These are phyloP conservation scores for Vollenhovia emeryi DNA, from an alignment of 1,140 invertebrate genomes.

Conservation along the genomic window DNA sequence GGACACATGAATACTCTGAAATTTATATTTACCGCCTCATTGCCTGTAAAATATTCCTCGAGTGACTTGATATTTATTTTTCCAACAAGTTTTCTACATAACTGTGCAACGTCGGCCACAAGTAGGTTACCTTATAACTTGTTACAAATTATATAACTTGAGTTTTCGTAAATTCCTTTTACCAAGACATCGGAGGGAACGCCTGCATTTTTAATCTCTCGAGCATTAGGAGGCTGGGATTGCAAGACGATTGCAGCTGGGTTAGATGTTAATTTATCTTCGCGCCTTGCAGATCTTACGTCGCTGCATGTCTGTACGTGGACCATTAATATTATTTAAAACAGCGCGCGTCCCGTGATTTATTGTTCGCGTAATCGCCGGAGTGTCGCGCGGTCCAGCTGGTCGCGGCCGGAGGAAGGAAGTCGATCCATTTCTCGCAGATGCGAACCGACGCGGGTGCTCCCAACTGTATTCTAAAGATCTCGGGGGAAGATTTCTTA, in stretches of 20 bases:
- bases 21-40: background rate
- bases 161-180: background rate
- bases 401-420: background rate
- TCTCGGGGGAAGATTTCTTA: constrained; percentile 40
- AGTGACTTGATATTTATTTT: background rate
- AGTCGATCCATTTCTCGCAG: constrained; percentile 48
- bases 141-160: background rate
- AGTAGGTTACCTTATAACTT: no score
- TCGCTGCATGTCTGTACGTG: no score
- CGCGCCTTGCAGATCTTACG: background rate
- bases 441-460: constrained; percentile 38
- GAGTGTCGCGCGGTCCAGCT: constrained; percentile 11
- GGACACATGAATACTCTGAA: background rate
- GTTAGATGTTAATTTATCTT: constrained; percentile 28
- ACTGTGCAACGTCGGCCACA: background rate
- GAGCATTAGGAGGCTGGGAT: background rate
- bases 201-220: background rate
- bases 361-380: constrained; percentile 34
- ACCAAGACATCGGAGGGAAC: background rate
- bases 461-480: constrained; percentile 48
- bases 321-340: constrained; percentile 49
- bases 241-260: background rate
- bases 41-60: background rate
- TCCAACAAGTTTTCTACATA: background rate
- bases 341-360: constrained; percentile 29